phyloP scores from a whole-genome alignment of 2,888 invertebrate genomes.

The Drosophila quasianomalipes region DNA sequence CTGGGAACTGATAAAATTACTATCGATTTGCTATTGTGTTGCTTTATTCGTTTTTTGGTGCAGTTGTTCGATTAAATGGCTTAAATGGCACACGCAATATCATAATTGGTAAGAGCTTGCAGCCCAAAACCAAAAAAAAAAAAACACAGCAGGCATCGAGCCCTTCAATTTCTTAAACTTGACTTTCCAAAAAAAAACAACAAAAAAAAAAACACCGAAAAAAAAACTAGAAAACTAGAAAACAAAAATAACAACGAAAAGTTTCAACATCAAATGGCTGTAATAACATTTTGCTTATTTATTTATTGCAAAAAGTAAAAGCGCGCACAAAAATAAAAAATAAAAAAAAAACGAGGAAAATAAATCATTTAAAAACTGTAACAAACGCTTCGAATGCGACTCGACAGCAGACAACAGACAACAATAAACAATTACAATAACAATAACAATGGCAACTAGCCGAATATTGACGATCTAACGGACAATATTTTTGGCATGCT shows the following conservation, averaged over 20 bases:
- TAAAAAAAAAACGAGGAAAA: conserved; percentile 6
- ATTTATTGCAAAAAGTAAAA: conserved; percentile 73
- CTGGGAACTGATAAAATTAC: conserved; percentile 33
- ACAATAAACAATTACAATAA: not conserved
- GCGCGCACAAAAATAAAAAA: conserved; percentile 31
- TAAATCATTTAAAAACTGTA: conserved; percentile 14
- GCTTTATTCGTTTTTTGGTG: not conserved
- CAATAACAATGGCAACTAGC: conserved; percentile 10
- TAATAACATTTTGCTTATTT: conserved; percentile 39
- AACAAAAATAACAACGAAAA: conserved; percentile 7
- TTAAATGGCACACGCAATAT: conserved; percentile 31
- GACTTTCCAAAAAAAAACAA: conserved; percentile 60
- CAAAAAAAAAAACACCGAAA: conserved; percentile 1
- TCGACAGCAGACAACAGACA: conserved; percentile 17
- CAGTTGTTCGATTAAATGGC: conserved; percentile 4
- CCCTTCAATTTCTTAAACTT: conserved; percentile 46
- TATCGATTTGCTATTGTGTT: conserved; percentile 43
- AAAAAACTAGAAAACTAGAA: conserved; percentile 3
- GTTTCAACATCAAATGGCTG: conserved; percentile 24
- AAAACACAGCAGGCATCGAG: conserved; percentile 37
- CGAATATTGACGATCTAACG: conserved; percentile 21
- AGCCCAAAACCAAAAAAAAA: conserved; percentile 5
- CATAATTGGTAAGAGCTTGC: conserved; percentile 20
- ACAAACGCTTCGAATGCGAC: conserved; percentile 28
- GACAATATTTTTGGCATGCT: conserved; percentile 59